Conservation (phyloP, 2,113 vertebrate genomes). For the Tetraodon nigroviridis region DNA sequence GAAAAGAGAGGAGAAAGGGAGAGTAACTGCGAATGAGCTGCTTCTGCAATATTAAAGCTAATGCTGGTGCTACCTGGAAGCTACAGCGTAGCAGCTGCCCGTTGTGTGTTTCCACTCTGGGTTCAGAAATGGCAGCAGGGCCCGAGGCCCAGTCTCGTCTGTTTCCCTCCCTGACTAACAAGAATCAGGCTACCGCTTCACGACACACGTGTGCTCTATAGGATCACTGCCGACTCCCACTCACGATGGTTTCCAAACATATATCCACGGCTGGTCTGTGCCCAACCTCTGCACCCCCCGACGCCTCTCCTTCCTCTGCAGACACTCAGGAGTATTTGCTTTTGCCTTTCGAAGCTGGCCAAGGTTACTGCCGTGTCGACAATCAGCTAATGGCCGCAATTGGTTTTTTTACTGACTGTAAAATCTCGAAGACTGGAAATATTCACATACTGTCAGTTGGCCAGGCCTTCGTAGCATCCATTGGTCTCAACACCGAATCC, state of each 20-base stretch:
- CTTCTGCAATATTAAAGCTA: slow-evolving; percentile 38
- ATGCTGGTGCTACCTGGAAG: slow-evolving; percentile 40
- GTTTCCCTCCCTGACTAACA: slow-evolving; percentile 33
- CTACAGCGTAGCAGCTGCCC: slow-evolving; percentile 21
- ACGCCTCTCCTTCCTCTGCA: neutral
- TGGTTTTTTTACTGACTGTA: neutral
- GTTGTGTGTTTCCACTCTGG: slow-evolving; percentile 41
- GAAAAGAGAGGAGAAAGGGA: slow-evolving; percentile 17
- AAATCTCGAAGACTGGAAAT: too few species aligned
- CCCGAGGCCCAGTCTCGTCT: slow-evolving; percentile 33
- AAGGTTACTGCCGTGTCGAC: slow-evolving; percentile 20
- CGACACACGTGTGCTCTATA: too few species aligned
- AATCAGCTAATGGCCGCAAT: slow-evolving; percentile 9
- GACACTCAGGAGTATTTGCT: slow-evolving; percentile 20
- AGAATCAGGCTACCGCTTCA: slow-evolving; percentile 9
- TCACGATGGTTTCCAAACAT: slow-evolving; percentile 1
- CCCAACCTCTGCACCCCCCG: neutral
- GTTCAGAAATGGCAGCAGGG: slow-evolving; percentile 30
- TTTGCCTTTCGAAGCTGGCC: slow-evolving; percentile 5
- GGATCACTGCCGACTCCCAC: neutral
- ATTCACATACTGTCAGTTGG: too few species aligned
- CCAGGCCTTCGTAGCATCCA: too few species aligned
- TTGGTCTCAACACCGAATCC: too few species aligned
- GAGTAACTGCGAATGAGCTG: slow-evolving; percentile 30
- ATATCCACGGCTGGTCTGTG: neutral